Evolutionary conservation across 2,113 vertebrate genomes (phyloP).

Genomic region (Xiphias gladius): DNA sequence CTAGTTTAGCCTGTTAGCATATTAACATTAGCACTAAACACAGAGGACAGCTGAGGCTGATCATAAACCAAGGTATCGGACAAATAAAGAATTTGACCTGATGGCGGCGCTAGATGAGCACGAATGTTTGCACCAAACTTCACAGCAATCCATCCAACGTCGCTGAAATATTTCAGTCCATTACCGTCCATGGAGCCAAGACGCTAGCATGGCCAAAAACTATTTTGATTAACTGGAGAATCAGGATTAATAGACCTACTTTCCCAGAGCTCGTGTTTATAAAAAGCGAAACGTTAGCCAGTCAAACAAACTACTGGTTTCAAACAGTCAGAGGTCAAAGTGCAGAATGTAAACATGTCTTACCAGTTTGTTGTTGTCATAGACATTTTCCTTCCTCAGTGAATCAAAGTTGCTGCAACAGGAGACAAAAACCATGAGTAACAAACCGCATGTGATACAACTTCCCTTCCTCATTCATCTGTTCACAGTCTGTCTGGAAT

Average conservation of each 20-base stretch:
- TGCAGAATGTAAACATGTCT: conserved; percentile 65
- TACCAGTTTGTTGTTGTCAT: conserved; percentile 96
- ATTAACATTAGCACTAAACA: neutral
- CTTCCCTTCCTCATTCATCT: neutral
- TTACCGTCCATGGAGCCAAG: neutral
- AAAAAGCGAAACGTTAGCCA: neutral
- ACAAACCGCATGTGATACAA: conserved; percentile 27
- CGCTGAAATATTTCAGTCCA: neutral
- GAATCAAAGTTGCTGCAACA: conserved; percentile 89
- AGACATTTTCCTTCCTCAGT: conserved; percentile 93
- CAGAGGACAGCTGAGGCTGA: neutral
- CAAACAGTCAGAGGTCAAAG: neutral
- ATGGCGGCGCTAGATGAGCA: too few relatives aligned
- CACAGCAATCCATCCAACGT: neutral
- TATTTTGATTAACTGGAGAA: neutral
- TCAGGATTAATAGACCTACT: neutral
- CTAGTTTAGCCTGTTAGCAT: neutral
- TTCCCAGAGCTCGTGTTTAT: too few relatives aligned
- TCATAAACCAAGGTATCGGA: neutral
- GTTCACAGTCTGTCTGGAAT: conserved; percentile 3
- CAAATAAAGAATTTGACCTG: neutral
- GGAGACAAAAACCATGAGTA: neutral
- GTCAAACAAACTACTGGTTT: neutral
- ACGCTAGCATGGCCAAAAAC: neutral
- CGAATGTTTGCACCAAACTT: neutral